Percentiles rank a stretch among this genome's conserved stretches.
phyloP scores from a whole-genome alignment of 2,113 vertebrate genomes.

The Cephalopterus ornatus region DNA sequence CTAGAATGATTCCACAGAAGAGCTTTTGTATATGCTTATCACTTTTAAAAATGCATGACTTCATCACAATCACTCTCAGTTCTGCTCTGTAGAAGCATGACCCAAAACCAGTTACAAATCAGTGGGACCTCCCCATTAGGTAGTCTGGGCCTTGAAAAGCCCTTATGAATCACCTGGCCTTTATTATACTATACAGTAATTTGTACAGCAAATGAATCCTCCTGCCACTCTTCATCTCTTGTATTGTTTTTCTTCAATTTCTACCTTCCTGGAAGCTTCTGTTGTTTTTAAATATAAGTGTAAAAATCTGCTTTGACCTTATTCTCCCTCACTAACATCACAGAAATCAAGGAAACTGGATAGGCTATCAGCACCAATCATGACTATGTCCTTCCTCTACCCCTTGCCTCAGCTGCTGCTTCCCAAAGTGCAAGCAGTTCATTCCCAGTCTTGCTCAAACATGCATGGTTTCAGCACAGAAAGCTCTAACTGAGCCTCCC shows the following conservation, averaged over 20 bases:
- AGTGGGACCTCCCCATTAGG: background rate
- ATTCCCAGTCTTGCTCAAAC: background rate
- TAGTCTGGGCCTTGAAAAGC: background rate
- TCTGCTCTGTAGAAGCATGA: background rate
- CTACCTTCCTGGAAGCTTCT: background rate
- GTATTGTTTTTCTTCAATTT: background rate
- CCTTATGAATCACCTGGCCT: background rate
- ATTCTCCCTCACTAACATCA: background rate
- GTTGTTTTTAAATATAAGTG: background rate
- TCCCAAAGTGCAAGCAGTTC: background rate
- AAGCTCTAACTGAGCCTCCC: background rate
- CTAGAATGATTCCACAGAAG: background rate
- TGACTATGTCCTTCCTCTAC: background rate
- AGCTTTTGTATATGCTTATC: background rate
- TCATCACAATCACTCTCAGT: background rate
- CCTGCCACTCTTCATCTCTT: background rate
- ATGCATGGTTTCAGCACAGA: accelerated
- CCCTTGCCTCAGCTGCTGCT: background rate
- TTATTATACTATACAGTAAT: background rate
- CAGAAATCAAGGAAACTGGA: background rate
- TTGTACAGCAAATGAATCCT: background rate
- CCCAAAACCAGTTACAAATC: background rate
- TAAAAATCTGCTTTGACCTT: background rate
- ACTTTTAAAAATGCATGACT: background rate
- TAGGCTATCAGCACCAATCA: background rate